phyloP scores from a whole-genome alignment of 1,140 invertebrate species.

The Drosophila nasuta region DNA sequence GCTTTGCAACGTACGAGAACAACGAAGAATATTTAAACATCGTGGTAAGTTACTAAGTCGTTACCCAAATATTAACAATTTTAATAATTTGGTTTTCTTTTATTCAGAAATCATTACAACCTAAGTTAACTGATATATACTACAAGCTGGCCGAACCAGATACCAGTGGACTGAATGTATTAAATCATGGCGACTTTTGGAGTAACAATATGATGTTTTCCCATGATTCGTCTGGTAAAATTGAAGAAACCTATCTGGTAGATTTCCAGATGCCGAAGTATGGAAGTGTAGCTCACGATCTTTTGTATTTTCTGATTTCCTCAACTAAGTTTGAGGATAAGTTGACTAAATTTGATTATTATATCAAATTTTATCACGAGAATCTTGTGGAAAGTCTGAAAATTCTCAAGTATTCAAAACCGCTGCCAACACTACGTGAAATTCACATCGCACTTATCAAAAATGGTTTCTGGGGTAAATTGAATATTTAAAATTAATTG shows the following conservation, averaged over 20 bases:
- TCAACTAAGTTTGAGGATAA: slow-evolving; percentile 73
- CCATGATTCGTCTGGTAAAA: slow-evolving; percentile 85
- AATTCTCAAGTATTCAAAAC: slow-evolving; percentile 64
- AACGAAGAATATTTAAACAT: no score
- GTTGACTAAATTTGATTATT: slow-evolving; percentile 71
- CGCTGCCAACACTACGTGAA: slow-evolving; percentile 58
- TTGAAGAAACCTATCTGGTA: slow-evolving; percentile 63
- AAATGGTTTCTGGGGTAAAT: slow-evolving; percentile 62
- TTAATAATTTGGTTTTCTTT: background rate
- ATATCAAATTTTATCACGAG: slow-evolving; percentile 71
- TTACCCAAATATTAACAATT: no score
- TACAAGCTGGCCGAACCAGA: slow-evolving; percentile 52
- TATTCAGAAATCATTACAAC: slow-evolving; percentile 2
- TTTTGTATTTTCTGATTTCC: slow-evolving; percentile 66
- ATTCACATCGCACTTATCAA: slow-evolving; percentile 57
- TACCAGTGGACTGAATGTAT: slow-evolving; percentile 86
- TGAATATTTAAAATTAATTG: background rate
- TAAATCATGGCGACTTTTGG: slow-evolving; percentile 88
- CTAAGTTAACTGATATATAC: slow-evolving; percentile 38
- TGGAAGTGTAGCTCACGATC: slow-evolving; percentile 63
- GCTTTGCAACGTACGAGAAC: no score
- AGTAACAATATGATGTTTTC: slow-evolving; percentile 87
- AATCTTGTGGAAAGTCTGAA: slow-evolving; percentile 61
- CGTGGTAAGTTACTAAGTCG: no score
- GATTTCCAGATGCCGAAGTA: slow-evolving; percentile 72